These are phyloP conservation scores for Drosophila kohkoa DNA, from an alignment of 1,140 invertebrate genomes.

Conservation along the genomic window DNA sequence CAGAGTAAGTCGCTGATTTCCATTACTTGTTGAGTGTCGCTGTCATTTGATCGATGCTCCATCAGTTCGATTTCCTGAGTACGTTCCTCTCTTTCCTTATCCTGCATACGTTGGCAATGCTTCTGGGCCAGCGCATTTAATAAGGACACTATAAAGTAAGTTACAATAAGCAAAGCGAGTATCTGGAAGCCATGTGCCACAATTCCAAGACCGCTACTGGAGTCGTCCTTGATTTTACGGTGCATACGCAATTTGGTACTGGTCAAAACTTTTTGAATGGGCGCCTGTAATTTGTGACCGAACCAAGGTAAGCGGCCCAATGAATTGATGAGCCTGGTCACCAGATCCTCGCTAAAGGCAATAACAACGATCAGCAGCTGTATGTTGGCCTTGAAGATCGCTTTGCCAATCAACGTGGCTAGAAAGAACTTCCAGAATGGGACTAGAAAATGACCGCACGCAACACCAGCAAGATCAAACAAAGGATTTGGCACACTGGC, in stretches of 20 bases:
- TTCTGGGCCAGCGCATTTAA: conserved; percentile 98
- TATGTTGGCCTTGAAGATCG: conserved; percentile 99
- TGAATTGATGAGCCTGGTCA: conserved; percentile 91
- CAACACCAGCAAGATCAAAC: conserved; percentile 99
- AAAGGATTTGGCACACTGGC: conserved; percentile 99
- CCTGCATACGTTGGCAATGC: conserved; percentile 91
- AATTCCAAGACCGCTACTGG: conserved; percentile 85
- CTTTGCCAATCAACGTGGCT: conserved; percentile 99
- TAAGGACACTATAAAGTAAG: conserved; percentile 97
- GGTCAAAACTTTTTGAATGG: conserved; percentile 93
- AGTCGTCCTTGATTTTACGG: conserved; percentile 58
- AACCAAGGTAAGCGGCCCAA: conserved; percentile 91
- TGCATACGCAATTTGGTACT: conserved; percentile 96
- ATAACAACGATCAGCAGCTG: conserved; percentile 99
- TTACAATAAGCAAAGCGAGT: conserved; percentile 95
- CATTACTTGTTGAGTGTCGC: neutral
- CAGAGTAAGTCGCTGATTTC: neutral
- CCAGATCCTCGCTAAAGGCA: conserved; percentile 96
- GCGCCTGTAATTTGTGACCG: conserved; percentile 92
- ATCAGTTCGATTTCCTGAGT: neutral
- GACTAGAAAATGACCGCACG: conserved; percentile 99
- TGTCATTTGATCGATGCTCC: neutral
- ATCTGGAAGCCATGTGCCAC: conserved; percentile 95
- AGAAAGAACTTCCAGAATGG: conserved; percentile 99
- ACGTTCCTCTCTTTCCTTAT: conserved; percentile 66